These are phyloP conservation scores for Cydia pomonella DNA, from an alignment of 1,140 invertebrate species.

Conservation along the genomic window DNA sequence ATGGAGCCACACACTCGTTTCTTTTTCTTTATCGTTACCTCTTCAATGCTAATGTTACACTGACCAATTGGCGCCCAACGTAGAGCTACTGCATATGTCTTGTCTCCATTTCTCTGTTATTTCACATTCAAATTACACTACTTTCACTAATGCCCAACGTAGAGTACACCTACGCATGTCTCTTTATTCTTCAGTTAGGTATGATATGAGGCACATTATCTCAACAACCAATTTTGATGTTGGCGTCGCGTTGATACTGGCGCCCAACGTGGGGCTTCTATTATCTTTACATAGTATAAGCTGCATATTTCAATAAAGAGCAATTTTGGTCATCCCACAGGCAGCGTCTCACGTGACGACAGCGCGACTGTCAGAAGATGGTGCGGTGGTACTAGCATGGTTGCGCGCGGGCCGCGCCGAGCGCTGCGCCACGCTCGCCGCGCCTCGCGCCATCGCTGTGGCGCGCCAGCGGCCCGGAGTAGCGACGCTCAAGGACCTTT, in stretches of 20 bases:
- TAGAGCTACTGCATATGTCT: background rate
- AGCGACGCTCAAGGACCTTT: conserved; percentile 69
- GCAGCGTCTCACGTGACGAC: conserved; percentile 57
- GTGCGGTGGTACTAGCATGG: conserved; percentile 60
- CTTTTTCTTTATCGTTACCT: too few species aligned
- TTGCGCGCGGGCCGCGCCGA: conserved; percentile 60
- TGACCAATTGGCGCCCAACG: background rate
- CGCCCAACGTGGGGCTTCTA: background rate
- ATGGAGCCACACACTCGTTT: too few species aligned
- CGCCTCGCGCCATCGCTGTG: conserved; percentile 66
- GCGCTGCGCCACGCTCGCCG: conserved; percentile 71
- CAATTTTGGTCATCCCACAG: too few species aligned
- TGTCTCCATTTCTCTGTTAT: too few species aligned
- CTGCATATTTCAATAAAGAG: too few species aligned
- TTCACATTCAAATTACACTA: too few species aligned
- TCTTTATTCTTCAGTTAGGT: too few species aligned
- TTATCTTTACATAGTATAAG: too few species aligned
- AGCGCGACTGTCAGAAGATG: conserved; percentile 52
- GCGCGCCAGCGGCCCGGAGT: conserved; percentile 68
- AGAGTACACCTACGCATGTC: background rate
- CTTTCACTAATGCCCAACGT: background rate
- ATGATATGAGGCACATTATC: too few species aligned
- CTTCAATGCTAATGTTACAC: background rate
- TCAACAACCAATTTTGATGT: too few species aligned
- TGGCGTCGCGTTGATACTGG: too few species aligned